Conservation (phyloP, 2,888 invertebrate species). For the Alviniconcha strummeri region DNA sequence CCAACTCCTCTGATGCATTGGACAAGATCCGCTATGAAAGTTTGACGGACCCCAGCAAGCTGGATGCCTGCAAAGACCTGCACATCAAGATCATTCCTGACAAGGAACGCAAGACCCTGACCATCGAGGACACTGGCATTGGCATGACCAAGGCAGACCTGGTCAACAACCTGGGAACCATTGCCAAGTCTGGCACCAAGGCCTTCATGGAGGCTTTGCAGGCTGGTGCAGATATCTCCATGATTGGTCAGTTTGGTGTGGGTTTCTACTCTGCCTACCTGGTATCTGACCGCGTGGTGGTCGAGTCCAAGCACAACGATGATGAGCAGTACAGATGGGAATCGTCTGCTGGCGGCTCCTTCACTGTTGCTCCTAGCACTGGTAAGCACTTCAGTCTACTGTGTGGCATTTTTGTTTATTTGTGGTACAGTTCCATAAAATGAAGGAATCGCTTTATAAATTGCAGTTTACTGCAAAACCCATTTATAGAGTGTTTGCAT, state of each 20-base stretch:
- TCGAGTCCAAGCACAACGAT: constrained; percentile 96
- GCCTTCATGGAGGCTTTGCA: constrained; percentile 99
- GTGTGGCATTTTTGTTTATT: no score
- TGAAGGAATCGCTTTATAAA: no score
- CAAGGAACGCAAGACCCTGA: constrained; percentile 94
- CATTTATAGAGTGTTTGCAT: no score
- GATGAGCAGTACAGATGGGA: constrained; percentile 99
- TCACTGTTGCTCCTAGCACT: constrained; percentile 87
- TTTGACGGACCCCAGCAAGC: constrained; percentile 94
- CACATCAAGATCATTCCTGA: constrained; percentile 97
- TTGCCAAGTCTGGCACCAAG: constrained; percentile 99
- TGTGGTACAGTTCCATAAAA: no score
- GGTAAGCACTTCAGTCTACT: constrained; percentile 41
- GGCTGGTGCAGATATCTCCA: constrained; percentile 98
- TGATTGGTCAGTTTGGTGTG: constrained; percentile 99
- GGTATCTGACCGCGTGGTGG: constrained; percentile 89
- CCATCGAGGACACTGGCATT: constrained; percentile 92
- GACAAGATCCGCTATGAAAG: constrained; percentile 89
- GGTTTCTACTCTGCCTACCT: constrained; percentile 99
- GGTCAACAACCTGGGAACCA: constrained; percentile 89
- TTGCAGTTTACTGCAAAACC: no score
- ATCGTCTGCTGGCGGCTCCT: constrained; percentile 97
- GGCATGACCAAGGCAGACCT: constrained; percentile 99
- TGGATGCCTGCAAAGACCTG: constrained; percentile 95
- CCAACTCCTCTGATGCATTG: constrained; percentile 94